phyloP scores from a whole-genome alignment of 2,888 invertebrate genomes.

The Ditylenchus weischeri region DNA sequence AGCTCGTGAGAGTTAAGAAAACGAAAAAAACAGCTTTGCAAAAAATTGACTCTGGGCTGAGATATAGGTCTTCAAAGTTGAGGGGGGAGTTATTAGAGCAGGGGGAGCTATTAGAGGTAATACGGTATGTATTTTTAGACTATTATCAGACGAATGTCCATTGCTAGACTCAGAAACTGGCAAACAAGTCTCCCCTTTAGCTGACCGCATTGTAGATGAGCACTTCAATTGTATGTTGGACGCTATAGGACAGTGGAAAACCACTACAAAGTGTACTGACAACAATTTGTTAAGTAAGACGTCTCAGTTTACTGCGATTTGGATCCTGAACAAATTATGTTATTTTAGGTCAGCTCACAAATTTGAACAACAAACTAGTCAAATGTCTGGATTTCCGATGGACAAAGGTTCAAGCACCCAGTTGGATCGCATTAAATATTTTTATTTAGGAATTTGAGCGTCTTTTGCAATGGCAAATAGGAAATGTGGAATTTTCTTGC shows the following conservation, averaged over 20 bases:
- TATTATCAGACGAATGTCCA: slow-evolving; percentile 59
- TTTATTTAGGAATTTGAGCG: slow-evolving; percentile 58
- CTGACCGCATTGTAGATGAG: slow-evolving; percentile 44
- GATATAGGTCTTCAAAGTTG: too few relatives aligned
- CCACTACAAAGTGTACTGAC: slow-evolving; percentile 29
- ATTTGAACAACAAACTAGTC: slow-evolving; percentile 59
- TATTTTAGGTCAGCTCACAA: slow-evolving; percentile 47
- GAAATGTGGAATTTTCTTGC: slow-evolving; percentile 63
- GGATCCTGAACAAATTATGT: too few relatives aligned
- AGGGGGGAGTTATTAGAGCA: too few relatives aligned
- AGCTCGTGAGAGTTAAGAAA: too few relatives aligned
- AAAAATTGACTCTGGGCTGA: too few relatives aligned
- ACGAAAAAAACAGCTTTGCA: too few relatives aligned
- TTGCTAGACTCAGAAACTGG: slow-evolving; percentile 57
- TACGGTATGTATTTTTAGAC: slow-evolving; percentile 32
- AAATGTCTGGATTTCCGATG: slow-evolving; percentile 36
- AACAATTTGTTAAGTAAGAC: slow-evolving; percentile 37
- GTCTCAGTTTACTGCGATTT: background rate
- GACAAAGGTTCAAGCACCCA: slow-evolving; percentile 20
- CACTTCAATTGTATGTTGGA: slow-evolving; percentile 49
- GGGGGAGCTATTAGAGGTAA: too few relatives aligned
- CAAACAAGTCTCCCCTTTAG: slow-evolving; percentile 45
- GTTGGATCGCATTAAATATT: background rate
- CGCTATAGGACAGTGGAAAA: slow-evolving; percentile 45
- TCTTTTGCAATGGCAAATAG: slow-evolving; percentile 61